Conservation (phyloP, 64 coral and sea anemone genomes). For the Porites lutea region DNA sequence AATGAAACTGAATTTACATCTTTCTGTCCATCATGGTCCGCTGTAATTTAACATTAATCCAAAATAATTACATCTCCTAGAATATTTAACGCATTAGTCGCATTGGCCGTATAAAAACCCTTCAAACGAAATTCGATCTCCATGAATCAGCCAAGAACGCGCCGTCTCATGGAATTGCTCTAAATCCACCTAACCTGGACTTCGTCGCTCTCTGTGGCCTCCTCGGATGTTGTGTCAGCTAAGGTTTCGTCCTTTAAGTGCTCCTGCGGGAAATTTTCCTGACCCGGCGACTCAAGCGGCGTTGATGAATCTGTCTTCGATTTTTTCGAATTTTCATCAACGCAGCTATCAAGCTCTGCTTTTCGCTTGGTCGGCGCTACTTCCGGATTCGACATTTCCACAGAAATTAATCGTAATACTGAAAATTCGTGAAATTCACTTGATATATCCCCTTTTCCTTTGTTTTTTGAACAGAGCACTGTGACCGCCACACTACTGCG, state of each 20-base stretch:
- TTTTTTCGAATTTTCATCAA: slow-evolving; percentile 37
- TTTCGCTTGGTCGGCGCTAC: slow-evolving; percentile 11
- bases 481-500: slow-evolving; percentile 17
- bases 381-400: slow-evolving; percentile 36
- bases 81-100: not conserved
- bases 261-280: not conserved
- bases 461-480: not conserved
- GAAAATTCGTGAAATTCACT: not conserved
- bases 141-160: not conserved
- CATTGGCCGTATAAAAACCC: not conserved
- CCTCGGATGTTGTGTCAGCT: slow-evolving; percentile 17
- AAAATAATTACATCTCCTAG: slow-evolving; percentile 33
- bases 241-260: slow-evolving; percentile 45
- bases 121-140: slow-evolving; percentile 33
- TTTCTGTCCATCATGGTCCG: not conserved
- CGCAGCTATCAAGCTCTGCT: slow-evolving; percentile 1
- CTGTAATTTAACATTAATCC: not conserved
- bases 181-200: slow-evolving; percentile 40
- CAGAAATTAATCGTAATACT: not conserved
- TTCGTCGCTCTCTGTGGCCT: slow-evolving; percentile 29
- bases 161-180: not conserved
- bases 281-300: not conserved
- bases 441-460: slow-evolving; percentile 33
- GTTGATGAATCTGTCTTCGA: slow-evolving; percentile 20
- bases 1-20: not conserved